Base-by-base conservation (phyloP, 2,797 vertebrate genomes). In the Adelosebastes latens region DNA sequence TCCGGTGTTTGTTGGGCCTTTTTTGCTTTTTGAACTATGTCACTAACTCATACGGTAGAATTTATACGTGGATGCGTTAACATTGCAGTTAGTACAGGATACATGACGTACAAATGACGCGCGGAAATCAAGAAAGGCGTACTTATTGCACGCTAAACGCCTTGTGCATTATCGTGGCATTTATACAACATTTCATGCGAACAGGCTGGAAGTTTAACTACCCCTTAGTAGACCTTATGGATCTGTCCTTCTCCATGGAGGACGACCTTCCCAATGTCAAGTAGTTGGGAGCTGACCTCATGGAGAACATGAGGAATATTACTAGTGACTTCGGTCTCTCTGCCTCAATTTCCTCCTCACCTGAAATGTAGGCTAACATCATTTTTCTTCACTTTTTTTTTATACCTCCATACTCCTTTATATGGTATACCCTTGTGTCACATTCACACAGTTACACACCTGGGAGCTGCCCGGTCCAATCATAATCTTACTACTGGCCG, bases 401-500 rank as follows among this genome's bases (percentile, higher is more conserved):
- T 8, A 60, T 67, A 75, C 29, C 72, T 72, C 32, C 24, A 2
- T 11, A 6, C 22, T 70, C 18, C 27, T 68, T 81, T 59, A 78
- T 39, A 62, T 27, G 36, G 10, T 34, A 64, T 69, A 59, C 85
- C 67, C 78, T 70, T 39, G 71, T 75, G 82, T 80, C 81, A 84
- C 80, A 87, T 90, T 87, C 73, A 53, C 58, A 71, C 36, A 77
- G 66, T 53, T n/a, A 34, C 77, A 81, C 83, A 88, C 72, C 81
- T 69, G 79, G 81, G 87, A 89, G 82, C 80, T 73, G 75, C 83
- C 82, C 77, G 0, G 22, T 56, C 71, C 79, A 83, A 76, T 87
- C 71, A 79, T 89, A 85, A 93, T 91, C 81, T 76, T 46, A 80
- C 76, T 67, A 72, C 52, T 79, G 79, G 87, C 88, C 80, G 66